A percentile compares a stretch with the other conserved stretches of the same genome.
Evolutionary conservation across 2,113 vertebrate genomes (phyloP).

Genomic region (Sylvilagus bachmani): DNA sequence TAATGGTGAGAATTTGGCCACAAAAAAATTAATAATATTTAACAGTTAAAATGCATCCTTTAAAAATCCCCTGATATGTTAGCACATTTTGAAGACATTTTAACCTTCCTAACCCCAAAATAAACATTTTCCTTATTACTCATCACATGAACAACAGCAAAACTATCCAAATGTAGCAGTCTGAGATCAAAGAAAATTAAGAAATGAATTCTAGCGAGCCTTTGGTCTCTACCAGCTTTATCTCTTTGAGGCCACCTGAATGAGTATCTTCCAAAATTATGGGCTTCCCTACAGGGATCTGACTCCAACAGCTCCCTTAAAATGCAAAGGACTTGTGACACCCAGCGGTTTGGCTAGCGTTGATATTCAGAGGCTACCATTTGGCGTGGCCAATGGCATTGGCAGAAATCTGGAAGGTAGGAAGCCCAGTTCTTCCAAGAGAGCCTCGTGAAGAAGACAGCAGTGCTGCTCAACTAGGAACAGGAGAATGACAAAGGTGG

Average conservation of each 20-base stretch:
- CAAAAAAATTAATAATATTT: not conserved
- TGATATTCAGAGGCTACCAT: not conserved
- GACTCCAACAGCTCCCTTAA: not conserved
- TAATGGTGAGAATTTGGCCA: not conserved
- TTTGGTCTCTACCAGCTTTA: not conserved
- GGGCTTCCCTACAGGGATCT: not conserved
- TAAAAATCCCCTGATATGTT: conserved; percentile 36
- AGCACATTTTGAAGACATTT: conserved; percentile 23
- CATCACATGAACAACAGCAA: not conserved
- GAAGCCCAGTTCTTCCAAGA: not conserved
- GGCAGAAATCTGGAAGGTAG: not conserved
- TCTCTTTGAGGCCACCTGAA: not conserved
- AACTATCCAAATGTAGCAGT: not conserved
- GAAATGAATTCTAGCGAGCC: not conserved
- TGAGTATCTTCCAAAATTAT: not conserved
- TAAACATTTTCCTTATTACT: conserved; percentile 37
- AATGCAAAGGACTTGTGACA: not conserved
- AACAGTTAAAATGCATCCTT: not conserved
- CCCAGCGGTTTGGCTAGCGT: not conserved
- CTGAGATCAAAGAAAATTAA: conserved; percentile 11
- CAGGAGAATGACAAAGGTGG: not conserved
- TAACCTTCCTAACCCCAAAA: not conserved
- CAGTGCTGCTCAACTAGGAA: not conserved
- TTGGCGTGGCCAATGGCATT: not conserved
- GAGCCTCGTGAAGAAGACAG: not conserved